A percentile compares a stretch with the other conserved stretches of the same genome.
phyloP scores from a whole-genome alignment of 2,888 invertebrate species.

The Ochropacha duplaris region DNA sequence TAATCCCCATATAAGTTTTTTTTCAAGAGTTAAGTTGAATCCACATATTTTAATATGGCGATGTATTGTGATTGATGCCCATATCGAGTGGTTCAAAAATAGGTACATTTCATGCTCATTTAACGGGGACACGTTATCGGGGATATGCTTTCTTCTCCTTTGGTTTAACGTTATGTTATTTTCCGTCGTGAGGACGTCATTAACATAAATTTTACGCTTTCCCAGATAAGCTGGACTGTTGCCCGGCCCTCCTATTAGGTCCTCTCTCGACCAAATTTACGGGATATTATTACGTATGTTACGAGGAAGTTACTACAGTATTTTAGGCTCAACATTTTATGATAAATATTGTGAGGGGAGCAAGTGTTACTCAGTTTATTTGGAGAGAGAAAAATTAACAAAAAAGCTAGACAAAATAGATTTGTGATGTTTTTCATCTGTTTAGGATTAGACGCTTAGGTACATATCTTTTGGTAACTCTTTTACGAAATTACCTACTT shows the following conservation, averaged over 20 bases:
- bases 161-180: slow-evolving; percentile 66
- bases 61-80: too few species aligned
- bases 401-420: too few species aligned
- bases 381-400: not conserved
- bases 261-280: slow-evolving; percentile 55
- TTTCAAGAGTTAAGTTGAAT: too few species aligned
- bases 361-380: slow-evolving; percentile 12
- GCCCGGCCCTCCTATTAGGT: slow-evolving; percentile 61
- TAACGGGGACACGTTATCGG: slow-evolving; percentile 64
- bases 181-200: slow-evolving; percentile 61
- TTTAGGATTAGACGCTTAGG: too few species aligned
- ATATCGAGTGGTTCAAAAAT: slow-evolving; percentile 38
- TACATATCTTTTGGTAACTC: too few species aligned
- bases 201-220: slow-evolving; percentile 76
- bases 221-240: slow-evolving; percentile 66
- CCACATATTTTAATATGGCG: too few species aligned
- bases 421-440: too few species aligned
- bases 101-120: slow-evolving; percentile 47
- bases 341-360: slow-evolving; percentile 18
- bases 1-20: too few species aligned
- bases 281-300: slow-evolving; percentile 55
- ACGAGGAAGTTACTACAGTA: slow-evolving; percentile 39
- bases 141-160: slow-evolving; percentile 51
- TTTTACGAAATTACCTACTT: too few species aligned
- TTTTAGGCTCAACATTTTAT: slow-evolving; percentile 33